A percentile compares a stretch with the other conserved stretches of the same genome.
phyloP scores from a whole-genome alignment of 2,113 vertebrate species.

The Stictonetta naevosa region DNA sequence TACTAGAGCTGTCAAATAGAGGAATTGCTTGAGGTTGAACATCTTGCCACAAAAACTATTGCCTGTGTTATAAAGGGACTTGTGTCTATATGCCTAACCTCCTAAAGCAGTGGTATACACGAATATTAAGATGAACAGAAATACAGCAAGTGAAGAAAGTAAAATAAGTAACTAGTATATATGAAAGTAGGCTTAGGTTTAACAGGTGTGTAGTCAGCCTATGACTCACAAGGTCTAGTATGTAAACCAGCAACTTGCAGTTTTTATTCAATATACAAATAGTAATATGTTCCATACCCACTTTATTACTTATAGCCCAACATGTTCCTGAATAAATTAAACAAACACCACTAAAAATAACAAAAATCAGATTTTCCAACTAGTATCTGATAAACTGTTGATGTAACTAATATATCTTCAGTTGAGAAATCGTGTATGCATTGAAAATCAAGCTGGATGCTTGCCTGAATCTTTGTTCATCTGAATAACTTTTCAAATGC shows the following conservation, averaged over 20 bases:
- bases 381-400: neutral
- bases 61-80: neutral
- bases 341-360: too few relatives aligned
- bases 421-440: neutral
- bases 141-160: neutral
- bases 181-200: neutral
- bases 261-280: neutral
- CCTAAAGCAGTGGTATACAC: neutral
- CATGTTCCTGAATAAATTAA: neutral
- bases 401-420: neutral
- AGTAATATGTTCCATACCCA: neutral
- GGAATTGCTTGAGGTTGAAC: neutral
- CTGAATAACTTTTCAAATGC: neutral
- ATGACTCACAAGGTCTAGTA: neutral
- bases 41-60: neutral
- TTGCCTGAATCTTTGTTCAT: neutral
- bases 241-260: neutral
- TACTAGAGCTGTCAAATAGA: neutral
- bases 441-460: neutral
- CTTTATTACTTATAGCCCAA: neutral
- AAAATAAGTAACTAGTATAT: neutral
- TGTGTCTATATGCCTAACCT: neutral
- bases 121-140: neutral
- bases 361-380: neutral
- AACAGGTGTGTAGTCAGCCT: too few relatives aligned